Conservation (phyloP, 1,140 invertebrate species). For the Rhopalosiphum padi region DNA sequence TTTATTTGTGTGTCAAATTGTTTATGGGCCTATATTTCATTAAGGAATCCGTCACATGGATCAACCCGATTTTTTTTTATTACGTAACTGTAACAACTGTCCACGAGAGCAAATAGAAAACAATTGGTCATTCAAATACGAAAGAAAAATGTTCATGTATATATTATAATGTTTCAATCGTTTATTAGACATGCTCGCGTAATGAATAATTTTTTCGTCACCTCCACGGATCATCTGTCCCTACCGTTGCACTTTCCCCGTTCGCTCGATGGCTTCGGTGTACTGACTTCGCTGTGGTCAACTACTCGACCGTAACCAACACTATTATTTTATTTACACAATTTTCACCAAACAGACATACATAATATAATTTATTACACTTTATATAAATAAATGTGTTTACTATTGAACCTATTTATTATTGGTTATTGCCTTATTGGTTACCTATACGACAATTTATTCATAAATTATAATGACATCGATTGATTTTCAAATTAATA, state of each 20-base stretch:
- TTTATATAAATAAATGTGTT: neutral
- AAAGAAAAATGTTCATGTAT: neutral
- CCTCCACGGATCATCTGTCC: constrained; percentile 51
- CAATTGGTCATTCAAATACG: constrained; percentile 29
- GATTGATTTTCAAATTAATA: neutral
- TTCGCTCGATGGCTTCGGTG: constrained; percentile 8
- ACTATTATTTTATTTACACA: constrained; percentile 50
- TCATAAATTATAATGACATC: neutral
- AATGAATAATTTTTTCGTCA: constrained; percentile 50
- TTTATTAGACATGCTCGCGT: constrained; percentile 51
- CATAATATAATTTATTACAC: neutral
- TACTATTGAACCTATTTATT: neutral
- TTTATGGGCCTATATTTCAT: neutral
- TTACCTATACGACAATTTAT: too few relatives aligned
- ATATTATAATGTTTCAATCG: constrained; percentile 17
- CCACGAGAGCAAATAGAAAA: neutral
- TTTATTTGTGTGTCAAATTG: neutral
- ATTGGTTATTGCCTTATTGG: neutral
- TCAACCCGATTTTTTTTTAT: neutral
- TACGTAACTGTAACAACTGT: constrained; percentile 15
- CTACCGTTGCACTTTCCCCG: constrained; percentile 43
- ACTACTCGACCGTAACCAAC: constrained; percentile 32
- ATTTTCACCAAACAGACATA: neutral
- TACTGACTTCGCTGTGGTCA: neutral
- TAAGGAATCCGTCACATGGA: neutral